phyloP scores from a whole-genome alignment of 2,113 vertebrate species.

The Gadus chalcogrammus region DNA sequence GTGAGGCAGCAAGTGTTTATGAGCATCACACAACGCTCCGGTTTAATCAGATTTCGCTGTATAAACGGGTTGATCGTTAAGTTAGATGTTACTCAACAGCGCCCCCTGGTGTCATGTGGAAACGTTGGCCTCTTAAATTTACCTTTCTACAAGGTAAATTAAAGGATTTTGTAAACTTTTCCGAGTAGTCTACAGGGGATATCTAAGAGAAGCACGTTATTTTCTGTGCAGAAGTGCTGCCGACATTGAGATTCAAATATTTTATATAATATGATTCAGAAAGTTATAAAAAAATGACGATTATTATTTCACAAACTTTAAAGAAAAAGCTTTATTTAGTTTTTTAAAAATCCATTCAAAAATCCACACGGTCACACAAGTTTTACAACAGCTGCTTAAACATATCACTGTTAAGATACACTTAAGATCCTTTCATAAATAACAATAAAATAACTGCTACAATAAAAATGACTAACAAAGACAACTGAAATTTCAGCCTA shows the following conservation, averaged over 20 bases:
- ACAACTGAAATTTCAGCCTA: slow-evolving; percentile 42
- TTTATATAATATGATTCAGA: too few relatives aligned
- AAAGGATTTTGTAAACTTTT: not conserved
- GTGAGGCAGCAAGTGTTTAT: too few relatives aligned
- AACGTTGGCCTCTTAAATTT: not conserved
- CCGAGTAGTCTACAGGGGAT: not conserved
- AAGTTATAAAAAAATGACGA: too few relatives aligned
- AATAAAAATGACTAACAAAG: not conserved
- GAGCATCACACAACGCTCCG: too few relatives aligned
- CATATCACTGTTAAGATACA: slow-evolving; percentile 48
- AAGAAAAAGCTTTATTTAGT: slow-evolving; percentile 61
- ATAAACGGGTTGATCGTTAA: not conserved
- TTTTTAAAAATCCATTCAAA: slow-evolving; percentile 21
- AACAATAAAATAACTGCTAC: slow-evolving; percentile 51
- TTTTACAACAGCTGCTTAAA: slow-evolving; percentile 55
- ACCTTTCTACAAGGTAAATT: not conserved
- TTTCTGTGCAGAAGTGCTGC: not conserved
- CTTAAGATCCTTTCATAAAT: slow-evolving; percentile 66
- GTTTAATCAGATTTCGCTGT: not conserved
- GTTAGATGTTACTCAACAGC: slow-evolving; percentile 16
- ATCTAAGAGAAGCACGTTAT: not conserved
- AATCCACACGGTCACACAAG: slow-evolving; percentile 58
- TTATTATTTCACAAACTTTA: slow-evolving; percentile 34
- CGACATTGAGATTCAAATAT: too few relatives aligned
- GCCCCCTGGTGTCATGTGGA: slow-evolving; percentile 49